Evolutionary conservation across 2,888 invertebrate species (phyloP), one percentile per base, ranked within the genome.

Genomic region (Epistrophe grossulariae): DNA sequence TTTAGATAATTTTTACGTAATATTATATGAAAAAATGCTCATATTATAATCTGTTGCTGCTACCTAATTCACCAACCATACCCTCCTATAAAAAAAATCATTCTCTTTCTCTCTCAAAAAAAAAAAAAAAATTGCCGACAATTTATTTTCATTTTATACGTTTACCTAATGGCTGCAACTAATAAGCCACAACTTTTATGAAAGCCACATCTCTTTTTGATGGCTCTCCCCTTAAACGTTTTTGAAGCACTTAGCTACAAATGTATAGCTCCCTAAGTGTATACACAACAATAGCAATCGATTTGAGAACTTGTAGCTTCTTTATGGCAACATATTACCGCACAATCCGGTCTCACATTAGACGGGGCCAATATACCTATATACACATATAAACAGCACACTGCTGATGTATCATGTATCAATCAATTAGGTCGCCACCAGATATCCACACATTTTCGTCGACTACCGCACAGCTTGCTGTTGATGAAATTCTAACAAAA

Each of bases 361-460:
- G 31, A 48, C 55, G 76, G 43, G 64, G 13, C 66, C 28, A 31
- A 6, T 7, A 68, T 35, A 66, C 28, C 8, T 7, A 45, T 17
- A 31, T 31, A 57, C 31, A 55, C 8, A n/a, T n/a, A n/a, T 40
- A 40, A 2, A 24, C 24, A 24, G 3, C 64, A 79, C 64, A 57
- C 50, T 62, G 70, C 31, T 3, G 35, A 55, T 73, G 68, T 70
- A 78, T 81, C 78, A 70, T 78, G 81, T 73, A 81, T 85, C 85
- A 85, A 85, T 85, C 85, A 85, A 85, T 82, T 82, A 82, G 50
- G 73, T 73, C 57, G 60, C 73, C 85, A 72, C 64, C 81, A 84
- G 64, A 80, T 55, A 62, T 73, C 81, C 81, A 78, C 77, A 81
- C 52, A 57, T 68, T 64, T 72, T 77, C 80, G 24, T 62, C 45